Percentiles rank a stretch among this genome's conserved stretches.
phyloP scores from a whole-genome alignment of 2,797 vertebrate species.

The Sarcoramphus papa region DNA sequence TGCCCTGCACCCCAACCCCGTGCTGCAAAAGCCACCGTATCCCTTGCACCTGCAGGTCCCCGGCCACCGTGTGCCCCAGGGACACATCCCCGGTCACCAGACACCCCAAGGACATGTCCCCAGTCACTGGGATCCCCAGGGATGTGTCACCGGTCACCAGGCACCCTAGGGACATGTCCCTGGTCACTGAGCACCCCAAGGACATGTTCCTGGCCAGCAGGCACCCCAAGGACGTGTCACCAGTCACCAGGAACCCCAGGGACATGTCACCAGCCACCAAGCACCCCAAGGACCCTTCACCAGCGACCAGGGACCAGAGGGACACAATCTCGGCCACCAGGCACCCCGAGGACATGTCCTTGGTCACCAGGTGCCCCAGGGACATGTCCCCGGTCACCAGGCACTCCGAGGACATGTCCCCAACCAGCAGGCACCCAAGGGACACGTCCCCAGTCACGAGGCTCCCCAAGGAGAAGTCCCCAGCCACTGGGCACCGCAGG shows the following conservation, averaged over 20 bases:
- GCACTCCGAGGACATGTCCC: neutral
- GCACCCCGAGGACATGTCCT: neutral
- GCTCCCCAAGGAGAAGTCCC: neutral
- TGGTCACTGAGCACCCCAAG: neutral
- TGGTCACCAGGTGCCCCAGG: neutral
- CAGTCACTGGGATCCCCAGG: neutral
- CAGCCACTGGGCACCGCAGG: neutral
- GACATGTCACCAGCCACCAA: neutral
- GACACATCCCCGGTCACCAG: neutral
- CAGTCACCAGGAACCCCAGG: neutral
- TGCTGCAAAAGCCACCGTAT: neutral
- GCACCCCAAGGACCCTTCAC: neutral
- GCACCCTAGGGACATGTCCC: neutral
- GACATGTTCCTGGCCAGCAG: neutral
- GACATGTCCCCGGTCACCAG: neutral
- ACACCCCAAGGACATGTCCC: neutral
- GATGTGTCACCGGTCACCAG: neutral
- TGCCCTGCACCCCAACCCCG: neutral
- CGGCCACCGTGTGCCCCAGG: rapidly evolving
- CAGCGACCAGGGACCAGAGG: neutral
- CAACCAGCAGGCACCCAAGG: neutral
- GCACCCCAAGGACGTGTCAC: neutral
- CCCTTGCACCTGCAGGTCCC: neutral
- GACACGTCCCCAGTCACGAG: neutral
- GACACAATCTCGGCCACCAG: neutral